Percentiles rank a stretch among this genome's conserved stretches.
Evolutionary conservation across 2,797 vertebrate genomes (phyloP).

Genomic region (Hirundo rustica): DNA sequence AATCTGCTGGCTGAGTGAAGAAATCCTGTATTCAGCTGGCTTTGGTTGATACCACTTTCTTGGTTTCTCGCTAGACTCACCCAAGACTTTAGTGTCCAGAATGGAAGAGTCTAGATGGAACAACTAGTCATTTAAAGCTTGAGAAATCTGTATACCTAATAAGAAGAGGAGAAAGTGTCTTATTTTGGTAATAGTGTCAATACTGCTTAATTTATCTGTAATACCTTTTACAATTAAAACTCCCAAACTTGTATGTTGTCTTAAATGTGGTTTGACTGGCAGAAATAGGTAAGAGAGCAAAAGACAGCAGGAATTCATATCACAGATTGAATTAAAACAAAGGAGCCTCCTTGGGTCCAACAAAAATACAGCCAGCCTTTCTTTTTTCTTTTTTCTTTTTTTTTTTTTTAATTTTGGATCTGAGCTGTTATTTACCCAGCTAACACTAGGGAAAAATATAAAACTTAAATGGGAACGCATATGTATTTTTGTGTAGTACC

Average conservation of each 20-base stretch:
- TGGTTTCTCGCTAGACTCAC: not conserved
- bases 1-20: not conserved
- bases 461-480: not conserved
- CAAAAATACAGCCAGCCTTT: not conserved
- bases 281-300: not conserved
- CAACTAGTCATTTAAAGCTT: not conserved
- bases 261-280: not conserved
- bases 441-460: not conserved
- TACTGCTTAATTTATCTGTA: not conserved
- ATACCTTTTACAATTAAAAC: not conserved
- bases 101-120: not conserved
- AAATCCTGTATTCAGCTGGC: not conserved
- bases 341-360: not conserved
- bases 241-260: not conserved
- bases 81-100: not conserved
- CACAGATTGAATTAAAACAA: not conserved
- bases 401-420: not conserved
- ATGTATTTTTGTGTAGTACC: constrained; percentile 75
- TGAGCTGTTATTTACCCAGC: not conserved
- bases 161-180: not conserved
- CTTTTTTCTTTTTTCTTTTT: not conserved
- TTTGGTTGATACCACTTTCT: not conserved
- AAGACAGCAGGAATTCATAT: not conserved
- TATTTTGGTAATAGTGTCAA: not conserved
- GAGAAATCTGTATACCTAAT: not conserved